These are phyloP conservation scores for Trachelus stipa DNA, from an alignment of 2,888 invertebrate species.

Conservation along the genomic window DNA sequence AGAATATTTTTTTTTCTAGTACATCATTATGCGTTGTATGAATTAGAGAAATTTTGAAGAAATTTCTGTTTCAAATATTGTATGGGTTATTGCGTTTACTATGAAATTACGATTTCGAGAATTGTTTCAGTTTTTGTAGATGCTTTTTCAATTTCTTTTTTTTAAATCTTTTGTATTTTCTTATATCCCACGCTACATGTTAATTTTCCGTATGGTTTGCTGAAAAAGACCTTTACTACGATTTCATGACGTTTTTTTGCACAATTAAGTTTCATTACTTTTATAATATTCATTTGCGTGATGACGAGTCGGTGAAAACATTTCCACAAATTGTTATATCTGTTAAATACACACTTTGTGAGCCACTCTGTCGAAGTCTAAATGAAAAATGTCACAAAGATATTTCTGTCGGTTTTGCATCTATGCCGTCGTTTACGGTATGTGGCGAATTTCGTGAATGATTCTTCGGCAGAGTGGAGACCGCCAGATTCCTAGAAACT, in stretches of 20 bases:
- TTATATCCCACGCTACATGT: too few species aligned
- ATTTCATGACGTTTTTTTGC: too few species aligned
- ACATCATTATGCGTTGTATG: background rate
- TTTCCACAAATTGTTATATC: background rate
- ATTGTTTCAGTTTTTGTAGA: background rate
- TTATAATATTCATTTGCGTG: background rate
- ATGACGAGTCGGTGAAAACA: background rate
- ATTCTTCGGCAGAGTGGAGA: slow-evolving; percentile 39
- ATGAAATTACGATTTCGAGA: background rate
- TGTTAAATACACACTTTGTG: slow-evolving; percentile 29
- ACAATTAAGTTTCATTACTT: background rate
- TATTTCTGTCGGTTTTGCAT: background rate
- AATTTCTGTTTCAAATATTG: background rate
- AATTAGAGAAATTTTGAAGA: background rate
- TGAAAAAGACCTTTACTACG: too few species aligned
- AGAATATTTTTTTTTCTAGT: background rate
- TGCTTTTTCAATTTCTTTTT: background rate
- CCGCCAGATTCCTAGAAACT: background rate
- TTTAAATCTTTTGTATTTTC: background rate
- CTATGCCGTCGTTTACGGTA: background rate
- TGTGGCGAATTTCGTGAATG: background rate
- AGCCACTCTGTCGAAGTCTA: slow-evolving; percentile 45
- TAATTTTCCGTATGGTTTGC: too few species aligned
- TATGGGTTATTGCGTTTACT: background rate
- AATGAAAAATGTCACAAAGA: background rate